Evolutionary conservation across 2,113 vertebrate genomes (phyloP), one percentile per base, ranked within the genome.

Genomic region (Bambusicola thoracicus): DNA sequence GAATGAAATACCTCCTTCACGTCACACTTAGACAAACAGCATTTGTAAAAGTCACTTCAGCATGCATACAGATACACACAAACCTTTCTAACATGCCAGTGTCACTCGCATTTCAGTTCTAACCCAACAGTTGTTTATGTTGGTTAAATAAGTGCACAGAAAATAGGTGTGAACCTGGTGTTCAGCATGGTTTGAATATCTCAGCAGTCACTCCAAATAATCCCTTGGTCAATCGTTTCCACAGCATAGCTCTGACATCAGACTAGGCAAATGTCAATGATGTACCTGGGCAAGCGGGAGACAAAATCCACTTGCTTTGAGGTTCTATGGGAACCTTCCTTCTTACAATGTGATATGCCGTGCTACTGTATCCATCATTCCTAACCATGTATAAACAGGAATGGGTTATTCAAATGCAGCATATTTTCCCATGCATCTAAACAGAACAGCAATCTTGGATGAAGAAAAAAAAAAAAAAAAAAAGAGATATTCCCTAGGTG

Each of bases 401-500:
- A 63, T 36, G 74, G 66, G 32, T 11, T 81, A 78, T 21, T 72
- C 6, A 72, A 72, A 75, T 63, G 1, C 14, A 69, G 36, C 30
- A 73, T 13, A 16, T 62, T 20, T 41, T 91, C 81, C 6, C 6
- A 74, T 1, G 5, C 21, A 51, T 46, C 6, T 40, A 85, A 89
- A 90, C 82, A 32, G 51, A 21, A 75, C 79, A 80, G 58, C 13
- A 49, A 81, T 36, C 83, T 89, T 76, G 40, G 24, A 79, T 85
- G 15, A 10, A 87, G 62, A 67, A 87, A 56, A 32, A 2, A 51
- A 32, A 3, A 65, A 66, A 32, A 68, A 80, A 36, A 48, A n/a
- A 41, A 91, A 67, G n/a, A 75, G 59, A 74, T 78, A 94, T 59
- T 44, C 38, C 72, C 56, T 82, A 73, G 16, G 89, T 89, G 91